A percentile compares a stretch with the other conserved stretches of the same genome.
Conservation (phyloP, 2,797 vertebrate species). For the Sebastes taczanowskii region DNA sequence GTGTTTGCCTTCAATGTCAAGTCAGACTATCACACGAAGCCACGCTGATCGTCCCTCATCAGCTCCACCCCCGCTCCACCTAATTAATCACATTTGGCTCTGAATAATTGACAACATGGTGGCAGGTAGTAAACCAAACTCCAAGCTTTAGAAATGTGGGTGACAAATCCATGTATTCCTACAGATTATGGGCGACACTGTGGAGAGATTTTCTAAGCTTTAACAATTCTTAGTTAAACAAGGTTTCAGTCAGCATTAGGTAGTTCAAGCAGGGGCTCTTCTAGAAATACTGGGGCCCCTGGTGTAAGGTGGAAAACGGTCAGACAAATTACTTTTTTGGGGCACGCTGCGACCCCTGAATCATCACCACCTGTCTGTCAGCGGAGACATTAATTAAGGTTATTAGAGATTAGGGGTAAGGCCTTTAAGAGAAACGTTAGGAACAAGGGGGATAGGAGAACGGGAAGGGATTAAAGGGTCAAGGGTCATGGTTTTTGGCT, state of each 20-base stretch:
- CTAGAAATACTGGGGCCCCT: conserved; percentile 1
- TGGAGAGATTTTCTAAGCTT: neutral
- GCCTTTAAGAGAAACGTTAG: conserved; percentile 12
- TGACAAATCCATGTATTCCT: neutral
- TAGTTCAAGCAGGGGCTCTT: conserved; percentile 30
- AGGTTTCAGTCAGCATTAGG: conserved; percentile 22
- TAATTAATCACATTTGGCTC: conserved; percentile 38
- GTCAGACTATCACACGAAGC: conserved; percentile 19
- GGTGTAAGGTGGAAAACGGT: neutral
- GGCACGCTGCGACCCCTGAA: conserved; percentile 19
- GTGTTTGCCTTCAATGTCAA: conserved; percentile 25
- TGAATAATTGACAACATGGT: conserved; percentile 24
- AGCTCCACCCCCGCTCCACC: conserved; percentile 8
- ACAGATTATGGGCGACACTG: neutral
- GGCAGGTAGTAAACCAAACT: conserved; percentile 22
- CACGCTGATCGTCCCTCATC: neutral
- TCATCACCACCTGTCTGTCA: conserved; percentile 38
- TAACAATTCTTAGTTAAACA: neutral
- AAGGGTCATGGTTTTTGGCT: conserved; percentile 63
- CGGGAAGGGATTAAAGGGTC: conserved; percentile 35
- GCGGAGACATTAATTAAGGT: neutral
- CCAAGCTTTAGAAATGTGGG: neutral
- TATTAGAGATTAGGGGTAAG: conserved; percentile 7
- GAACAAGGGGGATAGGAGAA: neutral
- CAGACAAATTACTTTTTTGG: conserved; percentile 1